Percentiles rank a stretch among this genome's conserved stretches.
These are phyloP conservation scores for Nansenia antarctica DNA, from an alignment of 2,113 vertebrate genomes.

Conservation along the genomic window DNA sequence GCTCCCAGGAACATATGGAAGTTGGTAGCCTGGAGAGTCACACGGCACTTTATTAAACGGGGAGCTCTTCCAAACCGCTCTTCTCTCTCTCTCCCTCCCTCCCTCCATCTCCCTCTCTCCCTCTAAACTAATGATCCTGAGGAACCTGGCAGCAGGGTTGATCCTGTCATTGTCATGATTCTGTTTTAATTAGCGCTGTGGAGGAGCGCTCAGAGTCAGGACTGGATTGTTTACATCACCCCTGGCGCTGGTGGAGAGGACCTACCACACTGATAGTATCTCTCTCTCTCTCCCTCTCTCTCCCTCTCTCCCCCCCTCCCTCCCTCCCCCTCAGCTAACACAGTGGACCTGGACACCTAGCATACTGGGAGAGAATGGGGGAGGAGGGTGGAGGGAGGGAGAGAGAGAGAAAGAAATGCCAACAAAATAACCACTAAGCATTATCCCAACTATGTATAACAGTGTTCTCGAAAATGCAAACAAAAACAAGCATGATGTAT, in stretches of 20 bases:
- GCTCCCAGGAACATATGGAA: constrained; percentile 63
- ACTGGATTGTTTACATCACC: constrained; percentile 65
- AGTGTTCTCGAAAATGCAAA: too few relatives aligned
- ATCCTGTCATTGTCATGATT: constrained; percentile 69
- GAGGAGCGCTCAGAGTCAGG: constrained; percentile 52
- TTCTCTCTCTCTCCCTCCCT: constrained; percentile 53
- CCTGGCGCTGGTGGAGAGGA: constrained; percentile 56
- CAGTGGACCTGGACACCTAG: constrained; percentile 32
- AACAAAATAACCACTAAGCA: too few relatives aligned
- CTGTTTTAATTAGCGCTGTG: constrained; percentile 73
- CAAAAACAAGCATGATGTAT: too few relatives aligned
- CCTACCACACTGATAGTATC: constrained; percentile 39
- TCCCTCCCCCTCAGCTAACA: too few relatives aligned
- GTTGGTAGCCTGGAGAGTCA: constrained; percentile 60
- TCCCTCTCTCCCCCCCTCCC: too few relatives aligned
- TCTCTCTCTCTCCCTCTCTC: too few relatives aligned
- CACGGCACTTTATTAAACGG: constrained; percentile 71
- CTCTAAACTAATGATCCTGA: constrained; percentile 63
- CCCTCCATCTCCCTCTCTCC: constrained; percentile 38
- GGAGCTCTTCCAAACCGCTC: constrained; percentile 63
- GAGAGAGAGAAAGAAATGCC: neutral
- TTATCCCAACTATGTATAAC: too few relatives aligned
- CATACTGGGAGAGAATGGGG: neutral
- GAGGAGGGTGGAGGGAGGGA: neutral
- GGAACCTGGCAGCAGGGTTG: constrained; percentile 60